Base-by-base conservation (phyloP, 2,113 vertebrate species). In the Crypturellus undulatus region DNA sequence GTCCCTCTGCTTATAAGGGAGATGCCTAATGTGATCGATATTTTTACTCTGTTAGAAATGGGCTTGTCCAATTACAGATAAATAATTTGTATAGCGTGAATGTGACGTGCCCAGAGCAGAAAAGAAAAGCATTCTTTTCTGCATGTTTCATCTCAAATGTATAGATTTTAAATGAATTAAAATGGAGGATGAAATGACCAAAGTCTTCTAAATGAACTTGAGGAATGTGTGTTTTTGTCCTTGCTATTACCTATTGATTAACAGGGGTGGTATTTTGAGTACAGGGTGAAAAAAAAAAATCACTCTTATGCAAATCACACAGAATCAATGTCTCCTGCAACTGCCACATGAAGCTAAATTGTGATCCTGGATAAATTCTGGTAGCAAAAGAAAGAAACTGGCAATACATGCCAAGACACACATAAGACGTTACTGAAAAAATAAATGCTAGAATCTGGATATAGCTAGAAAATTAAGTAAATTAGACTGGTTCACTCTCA, bases 191-290 rank as follows among this genome's bases (percentile, higher is more conserved):
- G 52, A 58, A 86, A 28, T 38, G 36, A 76, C 45, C 56, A 60
- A 40, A 42, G 51, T 21, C 30, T 93, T 52, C 87, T 58, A 47
- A 89, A 75, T 58, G 25, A 92, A 30, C 47, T 49, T 69, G 77
- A 85, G 13, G 42, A 90, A 73, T 54, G 40, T 12, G 47, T 54
- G 13, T 8, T 92, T 92, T 84, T 59, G 28, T 86, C 92, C 75
- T 92, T 94, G 73, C 49, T 60, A 4, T 85, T 89, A 73, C 47
- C 45, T 73, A 42, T 73, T 69, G 91, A 96, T 95, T 65, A 91
- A 87, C 40, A 83, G 11, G 10, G 9, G 62, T 72, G 36, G n/a
- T 70, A 59, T 76, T 80, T 60, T 79, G 68, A 85, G 25, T 40
- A 87, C 12, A 62, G 67, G 28, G 51, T 92, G 58, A 49, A 49